Evolutionary conservation across 1,140 invertebrate genomes (phyloP), one percentile per base, ranked within the genome.

Genomic region (Ditylenchus dipsaci): DNA sequence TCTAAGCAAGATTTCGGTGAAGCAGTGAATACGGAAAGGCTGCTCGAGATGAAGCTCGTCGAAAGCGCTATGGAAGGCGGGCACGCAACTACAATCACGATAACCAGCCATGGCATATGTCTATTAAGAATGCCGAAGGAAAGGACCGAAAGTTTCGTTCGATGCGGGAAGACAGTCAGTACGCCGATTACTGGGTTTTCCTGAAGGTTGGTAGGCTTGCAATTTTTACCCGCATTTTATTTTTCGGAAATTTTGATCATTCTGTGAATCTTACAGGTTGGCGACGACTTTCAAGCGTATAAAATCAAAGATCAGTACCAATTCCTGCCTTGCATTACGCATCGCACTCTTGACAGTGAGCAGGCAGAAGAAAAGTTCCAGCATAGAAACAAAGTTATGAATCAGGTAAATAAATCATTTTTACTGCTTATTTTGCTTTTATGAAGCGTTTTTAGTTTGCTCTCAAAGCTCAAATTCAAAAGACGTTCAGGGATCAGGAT

Each of bases 161-260:
- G n/a, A 75, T 82, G 11, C 38, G 76, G n/a, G 79, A 81, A 62
- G 77, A 68, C 21, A 76, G 80, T 45, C 73, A 78, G 27, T 75
- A 82, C 59, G 75, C 81, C 5, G 80, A 82, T 38, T 82, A 83
- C 60, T 82, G 80, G 80, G 62, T 83, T 26, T 82, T 82, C 56
- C 43, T 80, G 30, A 81, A 82, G 69, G 75, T 74, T n/a, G 43
- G 49, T 19, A 7, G n/a, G 15, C 23, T 21, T 21, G 8, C n/a
- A 53, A 67, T n/a, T 19, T 9, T 67, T n/a, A 64, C 8, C 3
- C 0, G 27, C 26, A 5, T 33, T 61, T 7, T 7, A 7, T 30
- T 19, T 8, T 26, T 61, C 59, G n/a, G 30, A 63, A 3, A 23
- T 58, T 60, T 65, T 1, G 63, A 13, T 58, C 15, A 8, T 53